Evolutionary conservation across 1,140 invertebrate species (phyloP), one percentile per base, ranked within the genome.

Genomic region (Pteromalus puparum): DNA sequence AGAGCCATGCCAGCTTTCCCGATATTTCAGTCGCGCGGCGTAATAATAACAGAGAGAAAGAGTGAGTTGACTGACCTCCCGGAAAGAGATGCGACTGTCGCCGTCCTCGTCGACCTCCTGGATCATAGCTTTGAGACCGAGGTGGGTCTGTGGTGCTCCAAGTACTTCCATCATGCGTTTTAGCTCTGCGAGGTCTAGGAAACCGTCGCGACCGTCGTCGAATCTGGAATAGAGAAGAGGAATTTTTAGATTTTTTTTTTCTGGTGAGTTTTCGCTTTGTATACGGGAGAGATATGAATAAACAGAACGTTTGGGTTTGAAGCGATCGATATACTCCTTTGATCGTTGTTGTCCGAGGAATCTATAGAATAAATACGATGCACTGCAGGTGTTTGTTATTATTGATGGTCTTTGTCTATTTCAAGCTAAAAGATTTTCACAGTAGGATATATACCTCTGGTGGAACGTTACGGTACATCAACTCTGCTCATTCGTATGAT

Each of bases 131-230:
- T 99, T 99, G 9, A 99, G 94, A 0, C 97, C 97, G 5, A 99
- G 93, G 93, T 99, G 98, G 12, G 98, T 99, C 92, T 99, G 98
- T 18, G 98, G 98, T 13, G 97, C 97, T 26, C 97, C 97, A n/a
- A 99, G 93, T 73, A 97, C 97, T 91, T 99, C 98, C 98, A 99
- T 99, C 98, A 99, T 99, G 15, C 96, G 93, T 91, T 99, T 99
- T 70, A 99, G 91, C 91, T 99, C 98, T 68, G 94, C 95, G 68
- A 99, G 92, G 92, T 98, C 97, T 80, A 99, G 94, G 89, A 94
- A 98, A 61, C 97, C 97, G 91, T 99, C 98, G 77, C 94, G 95
- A 46, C 97, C 97, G 78, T 95, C 95, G 90, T 99, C 98, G 92
- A 97, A 99, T 92, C 98, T 99, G 93, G 5, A 95, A 95, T 86